A percentile compares a stretch with the other conserved stretches of the same genome.
phyloP scores from a whole-genome alignment of 2,888 invertebrate species.

The Hydriomena furcata region DNA sequence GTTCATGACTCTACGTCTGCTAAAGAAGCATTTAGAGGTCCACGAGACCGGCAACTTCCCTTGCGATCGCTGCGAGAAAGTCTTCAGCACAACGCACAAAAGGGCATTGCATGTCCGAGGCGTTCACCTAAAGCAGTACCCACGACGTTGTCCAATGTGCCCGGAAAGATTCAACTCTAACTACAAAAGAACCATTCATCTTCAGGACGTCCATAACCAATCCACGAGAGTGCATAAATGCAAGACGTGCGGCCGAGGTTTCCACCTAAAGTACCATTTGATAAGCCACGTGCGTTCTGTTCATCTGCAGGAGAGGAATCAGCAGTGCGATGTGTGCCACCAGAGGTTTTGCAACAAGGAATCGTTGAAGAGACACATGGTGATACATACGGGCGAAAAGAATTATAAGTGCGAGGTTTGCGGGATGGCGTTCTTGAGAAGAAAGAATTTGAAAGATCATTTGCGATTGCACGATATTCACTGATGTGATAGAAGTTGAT shows the following conservation, averaged over 20 bases:
- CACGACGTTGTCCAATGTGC: constrained; percentile 71
- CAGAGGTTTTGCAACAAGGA: constrained; percentile 82
- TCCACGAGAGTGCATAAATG: constrained; percentile 75
- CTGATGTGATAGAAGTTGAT: constrained; percentile 30
- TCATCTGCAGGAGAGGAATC: constrained; percentile 76
- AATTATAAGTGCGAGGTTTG: constrained; percentile 82
- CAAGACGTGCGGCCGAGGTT: constrained; percentile 70
- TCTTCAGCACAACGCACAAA: constrained; percentile 71
- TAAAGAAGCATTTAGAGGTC: constrained; percentile 75
- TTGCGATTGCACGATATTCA: constrained; percentile 66
- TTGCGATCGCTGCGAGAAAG: constrained; percentile 70
- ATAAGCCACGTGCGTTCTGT: constrained; percentile 73
- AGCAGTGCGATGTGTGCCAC: constrained; percentile 79
- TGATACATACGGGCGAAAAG: constrained; percentile 81
- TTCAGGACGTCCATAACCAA: constrained; percentile 75
- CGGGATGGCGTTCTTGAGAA: constrained; percentile 73
- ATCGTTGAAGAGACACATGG: constrained; percentile 81
- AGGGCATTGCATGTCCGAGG: constrained; percentile 67
- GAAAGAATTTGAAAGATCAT: constrained; percentile 75
- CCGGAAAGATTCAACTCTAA: constrained; percentile 76
- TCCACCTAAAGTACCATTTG: constrained; percentile 72
- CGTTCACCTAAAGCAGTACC: constrained; percentile 71
- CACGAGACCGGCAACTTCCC: constrained; percentile 73
- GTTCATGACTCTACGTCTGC: constrained; percentile 70
- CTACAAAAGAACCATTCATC: constrained; percentile 72